Evolutionary conservation across 2,888 invertebrate species (phyloP).

Genomic region (Acanthosepion lycidas): DNA sequence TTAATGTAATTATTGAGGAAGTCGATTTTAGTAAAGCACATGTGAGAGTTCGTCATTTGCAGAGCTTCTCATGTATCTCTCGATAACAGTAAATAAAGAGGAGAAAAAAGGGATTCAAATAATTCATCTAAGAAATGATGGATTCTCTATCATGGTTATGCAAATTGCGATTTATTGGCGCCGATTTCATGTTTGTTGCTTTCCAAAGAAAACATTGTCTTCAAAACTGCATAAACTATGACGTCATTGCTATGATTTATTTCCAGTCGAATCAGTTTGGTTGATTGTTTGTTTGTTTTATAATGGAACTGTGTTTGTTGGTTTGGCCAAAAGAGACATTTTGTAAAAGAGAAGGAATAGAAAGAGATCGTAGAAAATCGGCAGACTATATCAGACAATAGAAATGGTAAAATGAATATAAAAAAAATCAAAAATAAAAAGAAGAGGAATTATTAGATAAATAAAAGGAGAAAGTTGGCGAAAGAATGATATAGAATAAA

Average conservation of each 20-base stretch:
- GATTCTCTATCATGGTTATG: not conserved
- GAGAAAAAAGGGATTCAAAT: not conserved
- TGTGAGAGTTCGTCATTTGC: not conserved
- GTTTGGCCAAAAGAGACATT: not conserved
- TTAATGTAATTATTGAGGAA: not conserved
- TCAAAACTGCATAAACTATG: not conserved
- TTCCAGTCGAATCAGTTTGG: not conserved
- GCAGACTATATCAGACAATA: not conserved
- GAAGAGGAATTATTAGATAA: no score
- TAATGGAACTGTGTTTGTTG: not conserved
- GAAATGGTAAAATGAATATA: no score
- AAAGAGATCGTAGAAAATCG: not conserved
- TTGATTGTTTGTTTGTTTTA: not conserved
- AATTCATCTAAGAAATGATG: not conserved
- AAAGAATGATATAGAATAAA: not conserved
- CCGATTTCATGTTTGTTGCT: not conserved
- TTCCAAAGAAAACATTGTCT: not conserved
- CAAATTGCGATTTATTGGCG: not conserved
- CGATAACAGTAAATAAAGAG: not conserved
- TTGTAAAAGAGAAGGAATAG: not conserved
- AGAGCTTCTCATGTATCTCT: not conserved
- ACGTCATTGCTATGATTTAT: conserved; percentile 20
- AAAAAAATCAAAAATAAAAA: not conserved
- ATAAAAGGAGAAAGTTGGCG: no score
- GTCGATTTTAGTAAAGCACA: not conserved